Conservation (phyloP, 2,113 vertebrate genomes). For the Columba livia region DNA sequence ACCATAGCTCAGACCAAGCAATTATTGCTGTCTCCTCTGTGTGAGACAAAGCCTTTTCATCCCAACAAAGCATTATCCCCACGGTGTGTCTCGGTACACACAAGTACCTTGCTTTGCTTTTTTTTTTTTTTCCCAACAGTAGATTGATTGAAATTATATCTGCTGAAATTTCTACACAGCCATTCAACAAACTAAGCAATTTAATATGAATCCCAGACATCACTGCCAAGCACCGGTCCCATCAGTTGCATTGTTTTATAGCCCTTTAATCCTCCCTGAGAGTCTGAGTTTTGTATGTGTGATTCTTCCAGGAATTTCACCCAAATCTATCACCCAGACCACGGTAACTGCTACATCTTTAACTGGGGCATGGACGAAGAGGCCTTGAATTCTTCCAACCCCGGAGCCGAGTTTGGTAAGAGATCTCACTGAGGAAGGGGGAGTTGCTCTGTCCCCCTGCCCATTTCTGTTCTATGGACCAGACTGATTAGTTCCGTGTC, state of each 20-base stretch:
- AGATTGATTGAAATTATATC: not conserved
- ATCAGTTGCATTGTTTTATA: not conserved
- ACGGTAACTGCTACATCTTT: slow-evolving; percentile 85
- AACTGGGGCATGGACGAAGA: slow-evolving; percentile 81
- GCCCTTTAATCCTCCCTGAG: fast-evolving
- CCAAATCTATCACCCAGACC: slow-evolving; percentile 78
- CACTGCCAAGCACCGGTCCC: not conserved
- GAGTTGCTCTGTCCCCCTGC: not conserved
- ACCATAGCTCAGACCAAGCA: not conserved
- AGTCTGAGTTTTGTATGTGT: not conserved
- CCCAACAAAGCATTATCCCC: fast-evolving
- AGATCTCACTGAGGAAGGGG: not conserved
- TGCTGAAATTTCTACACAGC: not conserved
- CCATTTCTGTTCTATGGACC: no score
- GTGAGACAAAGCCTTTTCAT: not conserved
- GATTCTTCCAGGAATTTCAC: slow-evolving; percentile 80
- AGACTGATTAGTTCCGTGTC: not conserved
- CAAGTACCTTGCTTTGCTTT: not conserved
- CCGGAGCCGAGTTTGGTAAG: slow-evolving; percentile 80
- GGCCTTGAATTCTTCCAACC: slow-evolving; percentile 76
- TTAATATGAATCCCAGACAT: not conserved
- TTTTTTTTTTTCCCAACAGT: not conserved
- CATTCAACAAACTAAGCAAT: not conserved
- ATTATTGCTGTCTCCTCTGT: not conserved
- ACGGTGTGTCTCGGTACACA: not conserved